These are phyloP conservation scores for Crocallis elinguaria DNA, from an alignment of 2,888 invertebrate species.

Conservation along the genomic window DNA sequence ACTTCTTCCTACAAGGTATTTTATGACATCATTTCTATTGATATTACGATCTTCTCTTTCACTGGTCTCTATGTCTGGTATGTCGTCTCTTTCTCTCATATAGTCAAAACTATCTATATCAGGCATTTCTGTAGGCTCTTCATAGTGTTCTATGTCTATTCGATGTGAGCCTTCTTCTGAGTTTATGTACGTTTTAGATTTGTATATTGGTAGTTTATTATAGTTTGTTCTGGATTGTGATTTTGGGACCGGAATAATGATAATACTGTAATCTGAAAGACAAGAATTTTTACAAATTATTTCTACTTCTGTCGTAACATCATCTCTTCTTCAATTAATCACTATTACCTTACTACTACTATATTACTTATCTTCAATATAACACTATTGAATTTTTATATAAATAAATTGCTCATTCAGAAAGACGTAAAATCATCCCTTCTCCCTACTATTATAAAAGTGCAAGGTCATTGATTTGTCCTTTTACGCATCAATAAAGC, in stretches of 20 bases:
- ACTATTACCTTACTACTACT: no score
- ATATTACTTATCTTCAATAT: no score
- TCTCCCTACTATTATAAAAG: no score
- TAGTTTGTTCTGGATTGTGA: slow-evolving; percentile 23
- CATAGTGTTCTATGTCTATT: slow-evolving; percentile 65
- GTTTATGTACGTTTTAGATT: slow-evolving; percentile 24
- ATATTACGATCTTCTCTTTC: not conserved
- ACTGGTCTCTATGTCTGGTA: no score
- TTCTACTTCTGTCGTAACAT: no score
- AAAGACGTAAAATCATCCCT: no score
- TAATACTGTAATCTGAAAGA: slow-evolving; percentile 31
- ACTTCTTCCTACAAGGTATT: slow-evolving; percentile 8
- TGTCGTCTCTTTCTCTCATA: slow-evolving; percentile 39
- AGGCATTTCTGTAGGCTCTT: slow-evolving; percentile 60
- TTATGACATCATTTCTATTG: slow-evolving; percentile 2
- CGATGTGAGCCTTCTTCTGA: slow-evolving; percentile 28
- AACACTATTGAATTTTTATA: no score
- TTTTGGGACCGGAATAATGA: slow-evolving; percentile 16
- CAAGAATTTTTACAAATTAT: not conserved
- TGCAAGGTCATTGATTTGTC: no score
- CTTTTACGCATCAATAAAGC: no score
- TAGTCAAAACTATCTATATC: slow-evolving; percentile 67
- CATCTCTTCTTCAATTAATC: no score
- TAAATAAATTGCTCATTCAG: no score
- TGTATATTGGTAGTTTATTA: not conserved